Percentiles rank a stretch among this genome's conserved stretches.
phyloP scores from a whole-genome alignment of 2,797 vertebrate genomes.

The Sibirionetta formosa region DNA sequence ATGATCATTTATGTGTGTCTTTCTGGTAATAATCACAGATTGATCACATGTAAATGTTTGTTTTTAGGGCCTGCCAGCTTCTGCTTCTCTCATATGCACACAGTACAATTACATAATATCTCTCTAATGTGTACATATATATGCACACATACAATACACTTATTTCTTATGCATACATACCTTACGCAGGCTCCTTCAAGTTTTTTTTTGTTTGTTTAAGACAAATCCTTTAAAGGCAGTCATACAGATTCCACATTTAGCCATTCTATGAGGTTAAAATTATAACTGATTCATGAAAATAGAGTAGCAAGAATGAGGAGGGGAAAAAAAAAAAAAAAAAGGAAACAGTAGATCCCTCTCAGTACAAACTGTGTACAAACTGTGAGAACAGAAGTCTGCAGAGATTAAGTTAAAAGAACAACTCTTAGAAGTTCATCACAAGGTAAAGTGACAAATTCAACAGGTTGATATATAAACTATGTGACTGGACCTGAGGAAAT shows the following conservation, averaged over 20 bases:
- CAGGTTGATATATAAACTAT: neutral
- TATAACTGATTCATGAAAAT: neutral
- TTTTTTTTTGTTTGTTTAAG: neutral
- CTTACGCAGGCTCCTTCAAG: neutral
- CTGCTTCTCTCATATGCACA: neutral
- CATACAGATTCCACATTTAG: neutral
- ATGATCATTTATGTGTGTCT: neutral
- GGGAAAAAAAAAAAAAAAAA: neutral
- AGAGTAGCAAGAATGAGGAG: neutral
- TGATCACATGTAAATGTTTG: neutral
- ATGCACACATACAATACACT: neutral
- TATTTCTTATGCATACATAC: neutral
- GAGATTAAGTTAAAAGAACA: conserved; percentile 8
- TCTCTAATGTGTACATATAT: neutral
- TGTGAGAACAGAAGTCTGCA: neutral
- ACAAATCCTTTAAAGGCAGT: neutral
- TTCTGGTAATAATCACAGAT: neutral
- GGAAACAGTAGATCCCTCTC: neutral
- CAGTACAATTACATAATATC: neutral
- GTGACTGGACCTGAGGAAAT: neutral
- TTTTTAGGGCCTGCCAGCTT: neutral
- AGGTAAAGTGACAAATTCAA: neutral
- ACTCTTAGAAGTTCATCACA: conserved; percentile 6
- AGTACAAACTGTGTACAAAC: neutral
- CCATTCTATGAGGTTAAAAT: neutral